Evolutionary conservation across 2,888 invertebrate species (phyloP), one percentile per base, ranked within the genome.

Genomic region (Apamea epomidion): DNA sequence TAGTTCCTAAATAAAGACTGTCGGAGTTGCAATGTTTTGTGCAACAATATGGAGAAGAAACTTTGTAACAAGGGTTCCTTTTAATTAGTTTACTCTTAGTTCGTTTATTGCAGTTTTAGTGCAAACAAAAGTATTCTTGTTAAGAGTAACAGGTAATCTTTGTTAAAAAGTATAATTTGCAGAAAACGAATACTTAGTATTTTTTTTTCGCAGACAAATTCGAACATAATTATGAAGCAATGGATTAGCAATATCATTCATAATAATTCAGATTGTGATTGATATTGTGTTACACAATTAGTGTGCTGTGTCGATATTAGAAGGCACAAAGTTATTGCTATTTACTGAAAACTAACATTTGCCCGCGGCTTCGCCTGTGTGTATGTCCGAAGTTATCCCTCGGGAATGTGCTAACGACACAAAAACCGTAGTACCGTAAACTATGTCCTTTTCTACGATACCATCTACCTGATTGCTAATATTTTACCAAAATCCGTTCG

Each of bases 101-200:
- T 70, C 65, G 21, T 71, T 82, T 71, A 58, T 67, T 83, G 84
- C 58, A 82, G 84, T 83, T 81, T n/a, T 71, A 51, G 78, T 65
- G 69, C 58, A 70, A 65, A 62, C 42, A 64, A 60, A 64, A 51
- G n/a, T 21, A 18, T n/a, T 62, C 45, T 37, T 69, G 67, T 62
- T 58, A 29, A 68, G 18, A 71, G 25, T 37, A 69, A 62, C 5
- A 65, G 37, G 18, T 32, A 45, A 32, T 60, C 95, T 94, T 96
- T 95, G 96, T 96, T 96, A 95, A 95, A 96, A 96, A 25, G 96
- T 96, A 58, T 18, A 12, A 58, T 25, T 76, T 45, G 8, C 2
- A 32, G 51, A 51, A 37, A 37, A 69, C 14, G 0, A 18, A 25
- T 16, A 32, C 37, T 4, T 37, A 37, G 25, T 42, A 7, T 18